A percentile compares a stretch with the other conserved stretches of the same genome.
Evolutionary conservation across 92 coral and sea anemone genomes (phyloP).

Genomic region (Epizoanthus ramosus): DNA sequence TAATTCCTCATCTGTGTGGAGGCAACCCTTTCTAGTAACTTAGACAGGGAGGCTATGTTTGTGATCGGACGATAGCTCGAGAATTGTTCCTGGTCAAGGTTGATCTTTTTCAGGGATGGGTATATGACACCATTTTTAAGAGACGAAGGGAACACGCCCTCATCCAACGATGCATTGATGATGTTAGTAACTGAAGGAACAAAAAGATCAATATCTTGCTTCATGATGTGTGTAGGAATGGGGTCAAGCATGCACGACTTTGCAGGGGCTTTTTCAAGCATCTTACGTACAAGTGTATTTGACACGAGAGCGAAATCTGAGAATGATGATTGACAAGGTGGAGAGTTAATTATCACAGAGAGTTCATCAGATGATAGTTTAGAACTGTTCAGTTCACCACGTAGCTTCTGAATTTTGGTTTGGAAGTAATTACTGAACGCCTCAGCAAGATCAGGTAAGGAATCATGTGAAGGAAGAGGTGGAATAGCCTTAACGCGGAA

Average conservation of each 20-base stretch:
- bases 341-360: neutral
- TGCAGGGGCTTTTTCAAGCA: conserved; percentile 23
- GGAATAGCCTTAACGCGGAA: conserved; percentile 3
- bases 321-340: conserved; percentile 5
- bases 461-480: conserved; percentile 15
- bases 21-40: conserved; percentile 12
- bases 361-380: neutral
- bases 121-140: conserved; percentile 16
- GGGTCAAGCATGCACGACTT: conserved; percentile 38
- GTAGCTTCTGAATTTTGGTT: conserved; percentile 1
- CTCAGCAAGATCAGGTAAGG: conserved; percentile 1
- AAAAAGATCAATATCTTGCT: conserved; percentile 18
- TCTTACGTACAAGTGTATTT: conserved; percentile 3
- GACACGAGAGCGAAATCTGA: conserved; percentile 8
- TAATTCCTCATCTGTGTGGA: conserved; percentile 20
- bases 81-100: conserved; percentile 15
- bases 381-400: neutral
- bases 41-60: conserved; percentile 19
- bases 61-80: conserved; percentile 18
- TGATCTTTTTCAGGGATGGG: conserved; percentile 39
- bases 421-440: conserved; percentile 1
- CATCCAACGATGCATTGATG: conserved; percentile 16
- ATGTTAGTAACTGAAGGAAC: conserved; percentile 25
- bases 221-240: conserved; percentile 13
- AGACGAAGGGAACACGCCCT: conserved; percentile 29